phyloP scores from a whole-genome alignment of 2,113 vertebrate species.

The Heterocephalus glaber region DNA sequence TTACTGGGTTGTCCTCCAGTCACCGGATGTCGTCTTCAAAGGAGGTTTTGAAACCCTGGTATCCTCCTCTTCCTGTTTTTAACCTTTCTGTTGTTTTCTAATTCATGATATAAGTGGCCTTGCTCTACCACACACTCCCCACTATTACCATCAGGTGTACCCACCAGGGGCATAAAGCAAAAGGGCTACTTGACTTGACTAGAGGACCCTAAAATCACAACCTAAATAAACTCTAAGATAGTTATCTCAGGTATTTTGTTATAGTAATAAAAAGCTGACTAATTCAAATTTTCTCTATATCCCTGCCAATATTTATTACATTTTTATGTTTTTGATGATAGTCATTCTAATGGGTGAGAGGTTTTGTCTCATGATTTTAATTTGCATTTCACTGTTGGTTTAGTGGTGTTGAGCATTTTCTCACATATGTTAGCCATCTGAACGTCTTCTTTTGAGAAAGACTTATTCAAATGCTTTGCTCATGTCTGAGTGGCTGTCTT shows the following conservation, averaged over 20 bases:
- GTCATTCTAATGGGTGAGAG: background rate
- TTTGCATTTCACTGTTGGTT: no score
- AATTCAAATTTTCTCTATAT: background rate
- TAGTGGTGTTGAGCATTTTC: background rate
- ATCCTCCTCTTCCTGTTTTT: background rate
- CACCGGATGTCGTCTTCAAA: background rate
- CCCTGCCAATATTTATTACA: background rate
- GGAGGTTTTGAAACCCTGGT: no score
- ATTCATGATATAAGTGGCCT: background rate
- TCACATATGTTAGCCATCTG: background rate
- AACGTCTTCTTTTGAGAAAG: background rate
- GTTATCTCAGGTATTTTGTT: background rate
- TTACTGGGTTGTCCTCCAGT: background rate
- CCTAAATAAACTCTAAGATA: background rate
- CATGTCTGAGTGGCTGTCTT: background rate
- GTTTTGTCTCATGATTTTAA: background rate
- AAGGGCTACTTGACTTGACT: background rate
- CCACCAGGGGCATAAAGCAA: background rate
- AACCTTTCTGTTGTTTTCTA: background rate
- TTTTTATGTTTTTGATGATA: background rate
- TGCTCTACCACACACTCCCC: background rate
- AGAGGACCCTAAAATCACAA: no score
- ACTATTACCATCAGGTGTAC: no score
- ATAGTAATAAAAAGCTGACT: no score
- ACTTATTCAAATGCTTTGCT: background rate